Base-by-base conservation (phyloP, 1,140 invertebrate species). In the Drosophila carrolli region DNA sequence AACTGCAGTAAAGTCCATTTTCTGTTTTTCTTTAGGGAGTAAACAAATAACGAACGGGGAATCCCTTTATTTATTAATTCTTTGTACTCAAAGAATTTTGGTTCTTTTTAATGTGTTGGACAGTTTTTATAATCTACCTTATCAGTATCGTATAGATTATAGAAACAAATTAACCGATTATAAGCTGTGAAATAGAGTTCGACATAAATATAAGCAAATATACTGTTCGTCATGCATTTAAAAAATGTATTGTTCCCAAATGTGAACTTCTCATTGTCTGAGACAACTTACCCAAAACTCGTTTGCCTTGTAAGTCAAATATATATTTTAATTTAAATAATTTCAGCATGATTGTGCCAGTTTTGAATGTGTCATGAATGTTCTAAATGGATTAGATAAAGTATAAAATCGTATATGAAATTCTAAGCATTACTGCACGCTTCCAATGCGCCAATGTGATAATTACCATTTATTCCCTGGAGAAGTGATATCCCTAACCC, bases 401-500 rank as follows among this genome's bases (percentile, higher is more conserved):
- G 8, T 43, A 43, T 43, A 44, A 44, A 16, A n/a, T n/a, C 13
- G 13, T 23, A 4, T 46, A 10, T 23, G 10, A 27, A 7, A 4
- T 23, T 23, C 2, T 23, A 23, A 23, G 23, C 23, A n/a, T n/a
- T n/a, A n/a, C n/a, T n/a, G n/a, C n/a, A n/a, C n/a, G n/a, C n/a
- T n/a, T n/a, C n/a, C n/a, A n/a, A 46, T 43, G 47, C 16, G 0
- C 13, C 13, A 13, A 23, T 11, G 27, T 14, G 29, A 16, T 27
- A 32, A 23, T 29, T 10, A 10, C 10, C 7, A 13, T 40, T n/a
- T 27, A 16, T 32, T 35, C 4, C 16, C 9, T 13, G 0, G 29
- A 29, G 8, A 37, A 55, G 19, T 27, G 14, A 41, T 67, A 43
- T 40, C 16, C 67, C 37, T 27, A 47, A 27, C 16, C 41, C 13